phyloP scores from a whole-genome alignment of 2,797 vertebrate genomes.

The Danionella dracula region DNA sequence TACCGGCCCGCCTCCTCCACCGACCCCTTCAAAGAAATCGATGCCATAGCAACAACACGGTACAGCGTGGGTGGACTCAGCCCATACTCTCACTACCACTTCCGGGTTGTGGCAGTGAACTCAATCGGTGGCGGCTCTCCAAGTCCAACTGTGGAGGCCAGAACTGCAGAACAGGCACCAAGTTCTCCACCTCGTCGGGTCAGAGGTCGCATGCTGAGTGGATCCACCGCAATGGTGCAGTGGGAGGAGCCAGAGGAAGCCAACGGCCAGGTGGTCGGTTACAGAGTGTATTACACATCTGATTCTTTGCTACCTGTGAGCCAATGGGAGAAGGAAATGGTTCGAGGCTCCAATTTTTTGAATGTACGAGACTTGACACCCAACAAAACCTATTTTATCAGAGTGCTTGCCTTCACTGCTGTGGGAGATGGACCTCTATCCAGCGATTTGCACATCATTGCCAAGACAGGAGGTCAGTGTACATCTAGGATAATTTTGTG shows the following conservation, averaged over 20 bases:
- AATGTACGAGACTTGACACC: slow-evolving; percentile 90
- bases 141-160: slow-evolving; percentile 88
- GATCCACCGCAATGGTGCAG: slow-evolving; percentile 93
- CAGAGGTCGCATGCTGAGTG: slow-evolving; percentile 94
- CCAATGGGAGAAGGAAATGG: slow-evolving; percentile 97
- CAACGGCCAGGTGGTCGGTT: slow-evolving; percentile 95
- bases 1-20: slow-evolving; percentile 88
- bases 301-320: slow-evolving; percentile 85
- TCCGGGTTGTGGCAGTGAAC: slow-evolving; percentile 92
- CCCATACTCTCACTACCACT: slow-evolving; percentile 95
- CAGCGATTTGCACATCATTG: slow-evolving; percentile 94
- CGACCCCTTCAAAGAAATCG: slow-evolving; percentile 93
- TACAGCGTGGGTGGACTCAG: slow-evolving; percentile 98
- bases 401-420: slow-evolving; percentile 96
- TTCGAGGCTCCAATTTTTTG: slow-evolving; percentile 88
- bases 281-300: slow-evolving; percentile 95
- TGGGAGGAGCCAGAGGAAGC: slow-evolving; percentile 98
- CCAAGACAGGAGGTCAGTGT: slow-evolving; percentile 98
- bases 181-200: slow-evolving; percentile 92
- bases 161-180: slow-evolving; percentile 94
- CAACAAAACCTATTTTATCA: slow-evolving; percentile 94
- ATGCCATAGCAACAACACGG: slow-evolving; percentile 93
- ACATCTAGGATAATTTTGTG: too few relatives aligned
- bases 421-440: slow-evolving; percentile 96
- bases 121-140: slow-evolving; percentile 91